A percentile compares a stretch with the other conserved stretches of the same genome.
phyloP scores from a whole-genome alignment of 2,797 vertebrate genomes.

The Gobio occitaniae region DNA sequence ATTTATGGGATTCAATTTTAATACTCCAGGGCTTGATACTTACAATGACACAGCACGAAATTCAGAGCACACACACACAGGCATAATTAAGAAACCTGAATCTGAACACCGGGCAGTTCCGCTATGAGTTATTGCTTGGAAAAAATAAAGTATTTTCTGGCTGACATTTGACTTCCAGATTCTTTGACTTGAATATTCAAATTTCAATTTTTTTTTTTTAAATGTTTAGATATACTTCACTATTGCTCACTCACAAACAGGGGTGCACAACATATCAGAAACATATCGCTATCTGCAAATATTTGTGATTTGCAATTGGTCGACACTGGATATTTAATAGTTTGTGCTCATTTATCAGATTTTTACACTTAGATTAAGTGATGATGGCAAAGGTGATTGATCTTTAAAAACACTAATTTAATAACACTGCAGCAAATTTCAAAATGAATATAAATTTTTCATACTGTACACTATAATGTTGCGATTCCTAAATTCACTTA shows the following conservation, averaged over 20 bases:
- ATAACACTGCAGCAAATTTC: background rate
- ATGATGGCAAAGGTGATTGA: background rate
- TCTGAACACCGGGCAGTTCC: background rate
- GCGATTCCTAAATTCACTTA: background rate
- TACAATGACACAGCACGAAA: slow-evolving; percentile 21
- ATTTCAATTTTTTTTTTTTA: background rate
- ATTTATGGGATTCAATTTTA: background rate
- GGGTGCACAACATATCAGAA: background rate
- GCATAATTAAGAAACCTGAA: background rate
- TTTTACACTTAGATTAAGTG: background rate
- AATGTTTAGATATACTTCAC: background rate
- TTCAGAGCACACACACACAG: slow-evolving; percentile 12
- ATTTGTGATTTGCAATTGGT: background rate
- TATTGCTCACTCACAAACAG: background rate
- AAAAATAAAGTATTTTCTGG: background rate
- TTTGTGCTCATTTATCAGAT: background rate
- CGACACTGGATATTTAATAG: background rate
- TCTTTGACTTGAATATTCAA: slow-evolving; percentile 5
- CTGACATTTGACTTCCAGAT: background rate
- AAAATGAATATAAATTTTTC: background rate
- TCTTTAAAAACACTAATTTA: background rate
- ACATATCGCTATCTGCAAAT: background rate
- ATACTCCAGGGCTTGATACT: background rate
- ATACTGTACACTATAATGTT: background rate
- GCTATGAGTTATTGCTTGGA: background rate